Conservation (phyloP, 2,888 invertebrate species). For the Bruchidius siliquastri region DNA sequence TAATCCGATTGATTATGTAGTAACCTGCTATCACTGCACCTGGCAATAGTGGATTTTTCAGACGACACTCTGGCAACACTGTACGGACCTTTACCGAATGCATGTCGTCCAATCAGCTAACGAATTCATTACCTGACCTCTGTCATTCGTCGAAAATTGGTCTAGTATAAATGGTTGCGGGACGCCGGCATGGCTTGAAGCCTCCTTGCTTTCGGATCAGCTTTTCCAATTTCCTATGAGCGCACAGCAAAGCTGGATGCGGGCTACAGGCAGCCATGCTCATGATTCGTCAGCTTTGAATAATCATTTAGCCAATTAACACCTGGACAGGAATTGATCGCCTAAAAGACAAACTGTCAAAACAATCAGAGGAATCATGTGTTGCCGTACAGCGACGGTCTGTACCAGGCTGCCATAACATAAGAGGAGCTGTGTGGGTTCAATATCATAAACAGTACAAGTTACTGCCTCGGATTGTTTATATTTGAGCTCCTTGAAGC, state of each 20-base stretch:
- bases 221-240: neutral
- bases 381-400: slow-evolving; percentile 7
- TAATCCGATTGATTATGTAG: too few species aligned
- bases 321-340: neutral
- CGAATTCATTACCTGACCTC: neutral
- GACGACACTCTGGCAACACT: neutral
- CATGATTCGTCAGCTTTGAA: neutral
- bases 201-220: neutral
- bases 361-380: slow-evolving; percentile 7
- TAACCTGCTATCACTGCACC: too few species aligned
- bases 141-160: neutral
- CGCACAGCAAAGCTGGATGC: neutral
- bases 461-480: slow-evolving; percentile 1
- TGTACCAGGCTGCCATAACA: slow-evolving; percentile 1
- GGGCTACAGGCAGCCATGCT: neutral
- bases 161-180: neutral
- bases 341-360: neutral
- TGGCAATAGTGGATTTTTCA: neutral
- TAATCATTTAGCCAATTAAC: neutral
- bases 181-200: neutral
- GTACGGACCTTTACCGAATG: neutral
- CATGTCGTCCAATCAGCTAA: neutral
- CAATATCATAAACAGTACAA: neutral
- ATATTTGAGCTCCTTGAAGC: neutral
- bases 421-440: neutral